Evolutionary conservation across 2,888 invertebrate species (phyloP).

Genomic region (Agrotis exclamationis): DNA sequence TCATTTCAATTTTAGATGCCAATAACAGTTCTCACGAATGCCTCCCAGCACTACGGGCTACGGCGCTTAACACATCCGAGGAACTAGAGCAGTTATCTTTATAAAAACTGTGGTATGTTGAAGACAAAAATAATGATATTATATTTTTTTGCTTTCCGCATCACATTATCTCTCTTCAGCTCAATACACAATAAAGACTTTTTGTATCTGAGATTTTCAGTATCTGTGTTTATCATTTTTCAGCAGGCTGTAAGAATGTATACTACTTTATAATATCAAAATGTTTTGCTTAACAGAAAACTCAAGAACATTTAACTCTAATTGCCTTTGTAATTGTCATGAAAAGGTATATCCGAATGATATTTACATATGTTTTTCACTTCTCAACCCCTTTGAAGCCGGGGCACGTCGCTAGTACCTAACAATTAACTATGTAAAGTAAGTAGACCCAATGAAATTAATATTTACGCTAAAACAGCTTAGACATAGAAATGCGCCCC

Average conservation of each 20-base stretch:
- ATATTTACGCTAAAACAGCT: not conserved
- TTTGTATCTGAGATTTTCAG: not conserved
- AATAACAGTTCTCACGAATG: constrained; percentile 68
- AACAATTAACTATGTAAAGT: not conserved
- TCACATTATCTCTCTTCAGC: not conserved
- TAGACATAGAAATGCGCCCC: constrained; percentile 8
- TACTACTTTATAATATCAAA: too few relatives aligned
- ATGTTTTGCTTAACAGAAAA: too few relatives aligned
- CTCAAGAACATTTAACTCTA: too few relatives aligned
- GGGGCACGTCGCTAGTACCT: too few relatives aligned
- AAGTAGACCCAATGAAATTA: not conserved
- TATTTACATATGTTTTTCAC: too few relatives aligned
- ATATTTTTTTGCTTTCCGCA: constrained; percentile 3
- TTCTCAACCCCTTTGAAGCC: too few relatives aligned
- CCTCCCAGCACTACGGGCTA: constrained; percentile 45
- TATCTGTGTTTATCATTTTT: not conserved
- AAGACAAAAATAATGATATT: constrained; percentile 5
- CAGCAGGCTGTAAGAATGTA: too few relatives aligned
- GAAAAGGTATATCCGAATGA: too few relatives aligned
- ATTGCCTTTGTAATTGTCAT: too few relatives aligned
- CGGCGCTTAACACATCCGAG: constrained; percentile 44
- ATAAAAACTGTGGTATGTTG: constrained; percentile 10
- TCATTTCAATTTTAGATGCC: constrained; percentile 71
- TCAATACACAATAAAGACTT: not conserved
- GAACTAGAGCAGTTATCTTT: constrained; percentile 32